These are phyloP conservation scores for Zoanthus solanderi DNA, from an alignment of 92 coral and sea anemone genomes.

Conservation along the genomic window DNA sequence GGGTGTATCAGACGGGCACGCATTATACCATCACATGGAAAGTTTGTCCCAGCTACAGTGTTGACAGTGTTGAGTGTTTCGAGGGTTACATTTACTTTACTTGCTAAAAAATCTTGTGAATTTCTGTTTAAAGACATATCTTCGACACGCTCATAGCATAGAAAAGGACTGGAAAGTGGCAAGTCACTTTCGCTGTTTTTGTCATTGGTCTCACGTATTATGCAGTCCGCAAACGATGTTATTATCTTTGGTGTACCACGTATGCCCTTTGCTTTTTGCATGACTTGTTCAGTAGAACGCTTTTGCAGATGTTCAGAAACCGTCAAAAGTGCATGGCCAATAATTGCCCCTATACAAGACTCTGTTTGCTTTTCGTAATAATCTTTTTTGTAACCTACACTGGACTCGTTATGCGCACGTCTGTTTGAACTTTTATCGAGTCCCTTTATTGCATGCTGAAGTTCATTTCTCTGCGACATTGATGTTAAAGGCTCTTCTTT, in stretches of 20 bases:
- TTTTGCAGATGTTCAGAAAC: background rate
- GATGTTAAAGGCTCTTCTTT: background rate
- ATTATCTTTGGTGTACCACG: background rate
- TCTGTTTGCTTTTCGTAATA: background rate
- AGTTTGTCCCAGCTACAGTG: background rate
- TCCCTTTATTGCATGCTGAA: background rate
- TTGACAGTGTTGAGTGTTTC: slow-evolving; percentile 6
- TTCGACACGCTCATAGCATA: background rate
- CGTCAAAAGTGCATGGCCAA: background rate
- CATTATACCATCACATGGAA: slow-evolving; percentile 30
- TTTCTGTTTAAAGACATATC: background rate
- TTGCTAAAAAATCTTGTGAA: background rate
- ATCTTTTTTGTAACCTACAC: background rate
- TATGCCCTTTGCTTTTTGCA: background rate
- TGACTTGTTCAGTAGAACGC: background rate
- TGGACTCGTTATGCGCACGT: background rate
- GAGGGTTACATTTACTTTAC: background rate
- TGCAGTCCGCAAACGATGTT: background rate
- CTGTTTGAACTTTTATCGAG: background rate
- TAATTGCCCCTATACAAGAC: background rate
- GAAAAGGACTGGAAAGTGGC: background rate
- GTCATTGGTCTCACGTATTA: background rate
- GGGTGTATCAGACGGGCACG: slow-evolving; percentile 10
- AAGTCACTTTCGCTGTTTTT: background rate
- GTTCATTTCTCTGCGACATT: background rate